These are phyloP conservation scores for Neomorphus geoffroyi DNA, from an alignment of 2,797 vertebrate species.

Conservation along the genomic window DNA sequence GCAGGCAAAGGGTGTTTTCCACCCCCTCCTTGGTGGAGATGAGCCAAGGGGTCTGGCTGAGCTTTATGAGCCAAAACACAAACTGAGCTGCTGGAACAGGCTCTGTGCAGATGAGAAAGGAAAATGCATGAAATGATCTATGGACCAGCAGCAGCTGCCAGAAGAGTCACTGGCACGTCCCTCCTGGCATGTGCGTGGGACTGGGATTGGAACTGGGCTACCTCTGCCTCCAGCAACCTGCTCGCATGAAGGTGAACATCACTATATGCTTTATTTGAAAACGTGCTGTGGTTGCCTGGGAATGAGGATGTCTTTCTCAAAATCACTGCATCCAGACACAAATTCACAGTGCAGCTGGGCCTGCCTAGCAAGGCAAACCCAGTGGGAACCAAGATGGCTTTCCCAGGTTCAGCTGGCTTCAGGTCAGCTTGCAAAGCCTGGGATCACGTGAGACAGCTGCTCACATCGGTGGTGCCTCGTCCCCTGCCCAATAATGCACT, in stretches of 20 bases:
- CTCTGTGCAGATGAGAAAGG: background rate
- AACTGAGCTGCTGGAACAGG: slow-evolving; percentile 26
- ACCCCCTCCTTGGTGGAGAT: slow-evolving; percentile 23
- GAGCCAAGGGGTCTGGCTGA: slow-evolving; percentile 59
- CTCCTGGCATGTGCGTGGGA: background rate
- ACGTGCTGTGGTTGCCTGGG: background rate
- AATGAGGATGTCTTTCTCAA: background rate
- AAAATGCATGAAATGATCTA: background rate
- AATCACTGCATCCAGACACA: background rate
- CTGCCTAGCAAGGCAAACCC: background rate
- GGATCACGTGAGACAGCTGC: accelerated
- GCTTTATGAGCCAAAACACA: slow-evolving; percentile 40
- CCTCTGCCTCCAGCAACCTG: background rate
- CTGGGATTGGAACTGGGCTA: background rate
- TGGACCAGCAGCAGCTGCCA: background rate
- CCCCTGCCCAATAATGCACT: background rate
- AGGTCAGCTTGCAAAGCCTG: background rate
- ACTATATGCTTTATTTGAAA: accelerated
- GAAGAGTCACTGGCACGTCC: background rate
- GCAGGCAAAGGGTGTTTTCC: slow-evolving; percentile 45
- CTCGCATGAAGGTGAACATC: background rate
- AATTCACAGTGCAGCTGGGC: background rate
- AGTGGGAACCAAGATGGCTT: background rate
- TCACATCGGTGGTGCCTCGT: accelerated
- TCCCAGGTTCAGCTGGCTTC: background rate